phyloP scores from a whole-genome alignment of 2,797 vertebrate species.

The Merluccius polli region DNA sequence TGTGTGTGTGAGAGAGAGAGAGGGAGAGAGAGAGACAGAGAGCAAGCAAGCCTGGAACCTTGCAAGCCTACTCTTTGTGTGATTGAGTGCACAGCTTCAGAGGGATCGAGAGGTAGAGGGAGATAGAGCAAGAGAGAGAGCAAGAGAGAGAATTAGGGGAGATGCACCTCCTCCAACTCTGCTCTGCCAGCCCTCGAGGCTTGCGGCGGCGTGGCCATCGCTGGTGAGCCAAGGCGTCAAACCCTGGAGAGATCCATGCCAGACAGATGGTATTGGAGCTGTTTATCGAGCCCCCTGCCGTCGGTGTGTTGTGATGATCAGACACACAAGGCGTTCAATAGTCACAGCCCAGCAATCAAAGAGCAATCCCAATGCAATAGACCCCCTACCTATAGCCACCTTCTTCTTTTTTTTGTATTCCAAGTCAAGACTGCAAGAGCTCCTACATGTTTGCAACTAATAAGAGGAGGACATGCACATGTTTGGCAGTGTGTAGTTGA shows the following conservation, averaged over 20 bases:
- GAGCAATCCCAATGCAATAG: constrained; percentile 31
- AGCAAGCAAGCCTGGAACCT: constrained; percentile 6
- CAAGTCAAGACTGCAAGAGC: background rate
- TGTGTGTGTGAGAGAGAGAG: constrained; percentile 19
- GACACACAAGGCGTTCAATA: constrained; percentile 66
- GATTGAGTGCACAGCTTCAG: constrained; percentile 74
- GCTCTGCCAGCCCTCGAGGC: constrained; percentile 59
- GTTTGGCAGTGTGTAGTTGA: too few relatives aligned
- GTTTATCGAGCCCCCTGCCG: constrained; percentile 60
- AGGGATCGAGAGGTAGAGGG: constrained; percentile 17
- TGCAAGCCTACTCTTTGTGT: constrained; percentile 51
- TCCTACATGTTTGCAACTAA: background rate
- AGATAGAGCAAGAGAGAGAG: background rate
- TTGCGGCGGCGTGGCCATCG: constrained; percentile 51
- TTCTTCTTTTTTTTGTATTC: background rate
- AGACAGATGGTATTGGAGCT: constrained; percentile 74
- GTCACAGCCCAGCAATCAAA: constrained; percentile 71
- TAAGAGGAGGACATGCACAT: too few relatives aligned
- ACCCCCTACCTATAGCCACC: background rate
- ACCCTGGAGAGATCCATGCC: constrained; percentile 69
- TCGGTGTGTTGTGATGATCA: constrained; percentile 69
- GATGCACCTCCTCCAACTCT: constrained; percentile 54
- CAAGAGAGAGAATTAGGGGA: constrained; percentile 24
- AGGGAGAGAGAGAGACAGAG: constrained; percentile 43
- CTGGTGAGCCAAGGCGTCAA: constrained; percentile 57